Percentiles rank a stretch among this genome's conserved stretches.
These are phyloP conservation scores for Scaptomyza caliginosa DNA, from an alignment of 2,888 invertebrate genomes.

Conservation along the genomic window DNA sequence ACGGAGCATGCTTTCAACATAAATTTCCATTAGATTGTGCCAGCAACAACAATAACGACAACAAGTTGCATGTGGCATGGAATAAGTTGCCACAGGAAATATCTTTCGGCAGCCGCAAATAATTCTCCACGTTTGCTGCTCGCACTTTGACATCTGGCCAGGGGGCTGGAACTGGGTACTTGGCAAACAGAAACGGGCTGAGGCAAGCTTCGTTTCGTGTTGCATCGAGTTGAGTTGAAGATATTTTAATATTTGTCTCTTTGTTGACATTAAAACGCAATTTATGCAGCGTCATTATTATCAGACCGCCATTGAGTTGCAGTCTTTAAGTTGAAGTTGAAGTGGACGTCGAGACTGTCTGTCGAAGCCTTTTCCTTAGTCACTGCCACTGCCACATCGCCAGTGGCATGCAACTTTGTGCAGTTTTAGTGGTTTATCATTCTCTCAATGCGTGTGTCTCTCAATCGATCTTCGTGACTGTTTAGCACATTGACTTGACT, in stretches of 20 bases:
- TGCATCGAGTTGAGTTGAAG: conserved; percentile 26
- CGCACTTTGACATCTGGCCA: conserved; percentile 75
- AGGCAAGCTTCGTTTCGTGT: not conserved
- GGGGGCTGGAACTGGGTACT: conserved; percentile 14
- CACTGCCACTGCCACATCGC: not conserved
- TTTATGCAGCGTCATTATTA: conserved; percentile 78
- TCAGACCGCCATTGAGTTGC: conserved; percentile 38
- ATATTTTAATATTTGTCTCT: conserved; percentile 77
- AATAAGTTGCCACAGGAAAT: conserved; percentile 72
- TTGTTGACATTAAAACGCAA: conserved; percentile 79
- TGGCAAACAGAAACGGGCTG: not conserved
- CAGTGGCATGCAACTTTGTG: conserved; percentile 52
- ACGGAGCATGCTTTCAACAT: conserved; percentile 75
- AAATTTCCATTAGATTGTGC: conserved; percentile 76
- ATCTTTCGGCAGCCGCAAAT: conserved; percentile 78
- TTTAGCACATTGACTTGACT: conserved; percentile 38
- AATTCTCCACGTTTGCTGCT: conserved; percentile 75
- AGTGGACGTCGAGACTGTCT: conserved; percentile 8
- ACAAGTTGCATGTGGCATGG: conserved; percentile 74
- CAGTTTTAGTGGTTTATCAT: conserved; percentile 51
- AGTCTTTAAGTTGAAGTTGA: conserved; percentile 22
- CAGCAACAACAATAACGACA: conserved; percentile 17
- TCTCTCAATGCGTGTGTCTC: conserved; percentile 17
- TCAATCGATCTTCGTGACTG: conserved; percentile 44
- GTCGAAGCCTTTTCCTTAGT: conserved; percentile 6